Evolutionary conservation across 2,113 vertebrate species (phyloP).

Genomic region (Oryctolagus cuniculus): DNA sequence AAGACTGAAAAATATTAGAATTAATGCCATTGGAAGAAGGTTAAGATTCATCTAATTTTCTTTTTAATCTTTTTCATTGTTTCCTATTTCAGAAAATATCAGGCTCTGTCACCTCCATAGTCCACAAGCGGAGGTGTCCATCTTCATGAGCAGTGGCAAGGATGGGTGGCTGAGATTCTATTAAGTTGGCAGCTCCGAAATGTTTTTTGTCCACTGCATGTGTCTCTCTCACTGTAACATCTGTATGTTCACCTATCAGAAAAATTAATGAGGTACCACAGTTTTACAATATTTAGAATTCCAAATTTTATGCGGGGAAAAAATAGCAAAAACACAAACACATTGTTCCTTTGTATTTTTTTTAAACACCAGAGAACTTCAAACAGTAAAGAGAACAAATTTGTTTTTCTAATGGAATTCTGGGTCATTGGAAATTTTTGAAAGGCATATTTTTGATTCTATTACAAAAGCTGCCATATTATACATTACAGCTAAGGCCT

Average conservation of each 20-base stretch:
- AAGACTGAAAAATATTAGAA: not conserved
- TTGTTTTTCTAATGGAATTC: not conserved
- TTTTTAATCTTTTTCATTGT: not conserved
- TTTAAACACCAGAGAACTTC: not conserved
- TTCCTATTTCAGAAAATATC: slow-evolving; percentile 3
- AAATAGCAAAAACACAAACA: not conserved
- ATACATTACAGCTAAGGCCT: not conserved
- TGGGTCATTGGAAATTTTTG: not conserved
- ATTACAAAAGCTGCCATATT: not conserved
- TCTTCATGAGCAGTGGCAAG: slow-evolving; percentile 87
- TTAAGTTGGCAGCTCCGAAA: rapidly evolving
- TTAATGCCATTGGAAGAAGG: not conserved
- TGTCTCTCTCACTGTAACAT: not conserved
- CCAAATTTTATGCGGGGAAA: slow-evolving; percentile 30
- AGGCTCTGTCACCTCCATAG: slow-evolving; percentile 79
- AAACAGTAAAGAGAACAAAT: not conserved
- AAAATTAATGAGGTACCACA: not conserved
- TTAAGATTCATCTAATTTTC: not conserved
- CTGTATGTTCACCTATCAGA: slow-evolving; percentile 51
- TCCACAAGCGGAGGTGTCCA: slow-evolving; percentile 86
- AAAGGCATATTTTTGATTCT: not conserved
- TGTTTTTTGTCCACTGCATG: not conserved
- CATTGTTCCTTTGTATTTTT: not conserved
- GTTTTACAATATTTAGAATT: not conserved
- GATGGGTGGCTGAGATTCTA: slow-evolving; percentile 67